Evolutionary conservation across 2,113 vertebrate species (phyloP).

Genomic region (Apteryx owenii): DNA sequence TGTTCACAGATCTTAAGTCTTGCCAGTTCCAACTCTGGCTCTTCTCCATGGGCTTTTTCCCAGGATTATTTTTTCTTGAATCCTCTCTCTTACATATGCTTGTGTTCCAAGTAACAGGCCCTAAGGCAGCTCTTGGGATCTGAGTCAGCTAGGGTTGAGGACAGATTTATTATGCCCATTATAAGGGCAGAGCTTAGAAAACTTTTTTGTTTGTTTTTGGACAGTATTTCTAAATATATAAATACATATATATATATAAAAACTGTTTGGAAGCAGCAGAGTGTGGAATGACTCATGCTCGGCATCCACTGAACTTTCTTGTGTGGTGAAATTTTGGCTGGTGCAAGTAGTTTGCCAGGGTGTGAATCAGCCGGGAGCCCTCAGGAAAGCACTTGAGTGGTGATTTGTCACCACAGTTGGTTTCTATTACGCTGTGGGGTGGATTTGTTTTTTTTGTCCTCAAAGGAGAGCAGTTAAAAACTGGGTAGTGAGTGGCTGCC

Average conservation of each 20-base stretch:
- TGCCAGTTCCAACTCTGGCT: constrained; percentile 56
- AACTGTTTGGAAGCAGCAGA: background rate
- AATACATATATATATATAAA: background rate
- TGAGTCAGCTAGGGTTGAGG: background rate
- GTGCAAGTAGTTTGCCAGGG: background rate
- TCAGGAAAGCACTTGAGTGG: background rate
- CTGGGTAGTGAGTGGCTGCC: background rate
- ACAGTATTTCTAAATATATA: background rate
- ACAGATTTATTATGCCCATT: background rate
- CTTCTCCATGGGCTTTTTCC: constrained; percentile 27
- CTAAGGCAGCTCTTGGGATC: background rate
- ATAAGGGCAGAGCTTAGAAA: background rate
- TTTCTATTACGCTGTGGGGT: background rate
- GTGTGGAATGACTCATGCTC: background rate
- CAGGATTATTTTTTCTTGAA: background rate
- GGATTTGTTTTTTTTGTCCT: background rate
- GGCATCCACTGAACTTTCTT: background rate
- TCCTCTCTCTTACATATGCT: background rate
- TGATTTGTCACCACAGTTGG: background rate
- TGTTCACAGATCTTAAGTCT: constrained; percentile 23
- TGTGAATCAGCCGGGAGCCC: constrained; percentile 18
- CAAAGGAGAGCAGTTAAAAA: background rate
- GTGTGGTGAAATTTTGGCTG: constrained; percentile 4
- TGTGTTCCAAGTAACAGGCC: background rate
- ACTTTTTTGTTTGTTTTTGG: background rate